phyloP scores from a whole-genome alignment of 2,113 vertebrate genomes.

The Orycteropus afer region DNA sequence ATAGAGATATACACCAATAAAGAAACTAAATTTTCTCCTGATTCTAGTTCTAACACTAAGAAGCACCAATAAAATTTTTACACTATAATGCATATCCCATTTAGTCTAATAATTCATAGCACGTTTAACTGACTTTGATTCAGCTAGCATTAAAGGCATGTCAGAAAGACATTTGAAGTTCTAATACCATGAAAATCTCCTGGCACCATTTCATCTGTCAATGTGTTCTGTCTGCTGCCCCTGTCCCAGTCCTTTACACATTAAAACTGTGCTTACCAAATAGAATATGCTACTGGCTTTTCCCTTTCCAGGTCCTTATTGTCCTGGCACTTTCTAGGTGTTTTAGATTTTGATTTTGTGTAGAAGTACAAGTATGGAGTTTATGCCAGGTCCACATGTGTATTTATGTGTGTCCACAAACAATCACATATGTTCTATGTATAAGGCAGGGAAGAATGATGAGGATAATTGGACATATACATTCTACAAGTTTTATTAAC shows the following conservation, averaged over 20 bases:
- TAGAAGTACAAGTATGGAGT: background rate
- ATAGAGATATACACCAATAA: background rate
- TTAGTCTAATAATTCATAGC: background rate
- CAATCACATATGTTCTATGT: background rate
- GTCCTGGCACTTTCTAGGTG: background rate
- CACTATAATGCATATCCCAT: background rate
- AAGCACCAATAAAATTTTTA: background rate
- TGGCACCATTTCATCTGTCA: background rate
- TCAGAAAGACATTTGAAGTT: background rate
- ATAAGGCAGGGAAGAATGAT: background rate
- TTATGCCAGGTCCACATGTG: background rate
- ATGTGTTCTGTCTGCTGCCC: rapidly evolving
- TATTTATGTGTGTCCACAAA: background rate
- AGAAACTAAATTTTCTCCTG: background rate
- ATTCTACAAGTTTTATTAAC: background rate
- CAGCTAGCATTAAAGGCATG: background rate
- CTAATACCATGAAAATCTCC: background rate
- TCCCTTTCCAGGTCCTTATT: background rate
- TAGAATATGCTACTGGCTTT: background rate
- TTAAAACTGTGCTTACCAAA: background rate
- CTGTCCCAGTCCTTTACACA: background rate
- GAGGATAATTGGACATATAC: background rate
- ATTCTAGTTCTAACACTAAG: background rate
- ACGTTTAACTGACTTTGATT: background rate
- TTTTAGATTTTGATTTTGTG: background rate